Conservation (phyloP, 2,797 vertebrate species). For the Apogon hyalosoma region DNA sequence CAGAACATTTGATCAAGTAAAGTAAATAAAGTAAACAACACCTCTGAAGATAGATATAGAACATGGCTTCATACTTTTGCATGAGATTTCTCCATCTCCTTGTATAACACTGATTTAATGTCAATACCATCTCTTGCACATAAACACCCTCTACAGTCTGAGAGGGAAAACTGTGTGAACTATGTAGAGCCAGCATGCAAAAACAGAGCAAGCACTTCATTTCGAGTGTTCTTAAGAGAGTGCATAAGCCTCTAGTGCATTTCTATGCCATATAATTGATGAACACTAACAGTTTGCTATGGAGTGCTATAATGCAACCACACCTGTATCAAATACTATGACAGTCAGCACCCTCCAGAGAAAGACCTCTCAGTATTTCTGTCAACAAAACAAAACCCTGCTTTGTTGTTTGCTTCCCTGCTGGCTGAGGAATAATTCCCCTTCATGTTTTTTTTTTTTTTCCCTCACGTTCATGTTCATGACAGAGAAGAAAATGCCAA, state of each 20-base stretch:
- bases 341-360: constrained; percentile 48
- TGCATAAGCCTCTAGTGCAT: constrained; percentile 45
- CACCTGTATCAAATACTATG: constrained; percentile 45
- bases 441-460: constrained; percentile 28
- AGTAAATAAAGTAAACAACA: not conserved
- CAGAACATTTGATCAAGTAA: not conserved
- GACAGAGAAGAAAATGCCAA: constrained; percentile 57
- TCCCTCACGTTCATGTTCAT: constrained; percentile 22
- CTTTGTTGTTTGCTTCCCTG: constrained; percentile 54
- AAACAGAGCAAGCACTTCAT: constrained; percentile 56
- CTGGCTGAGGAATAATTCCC: constrained; percentile 46
- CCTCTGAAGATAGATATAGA: not conserved
- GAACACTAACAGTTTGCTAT: constrained; percentile 47
- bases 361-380: constrained; percentile 56
- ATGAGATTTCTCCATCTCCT: constrained; percentile 12
- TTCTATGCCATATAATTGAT: constrained; percentile 62
- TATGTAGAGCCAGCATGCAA: constrained; percentile 49
- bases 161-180: constrained; percentile 39
- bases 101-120: constrained; percentile 14
- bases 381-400: constrained; percentile 60
- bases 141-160: constrained; percentile 29
- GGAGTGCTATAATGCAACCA: constrained; percentile 30
- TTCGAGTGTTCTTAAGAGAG: constrained; percentile 52
- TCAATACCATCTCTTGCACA: constrained; percentile 34
- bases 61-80: constrained; percentile 6